Base-by-base conservation (phyloP, 2,888 invertebrate genomes). In the Mamestra brassicae region DNA sequence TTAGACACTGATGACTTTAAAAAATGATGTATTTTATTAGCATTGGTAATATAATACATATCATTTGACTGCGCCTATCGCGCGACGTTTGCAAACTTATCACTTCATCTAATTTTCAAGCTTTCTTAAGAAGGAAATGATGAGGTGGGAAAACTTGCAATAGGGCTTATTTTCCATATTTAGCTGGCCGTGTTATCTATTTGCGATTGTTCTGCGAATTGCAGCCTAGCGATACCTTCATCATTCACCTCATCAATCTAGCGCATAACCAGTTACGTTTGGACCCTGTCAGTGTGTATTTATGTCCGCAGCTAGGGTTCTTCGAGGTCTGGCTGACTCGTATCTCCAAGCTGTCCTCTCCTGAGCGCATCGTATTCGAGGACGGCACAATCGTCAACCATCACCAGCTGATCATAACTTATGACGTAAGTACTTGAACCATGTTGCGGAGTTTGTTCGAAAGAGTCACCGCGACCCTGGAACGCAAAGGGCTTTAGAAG, bases 261-360 rank as follows among this genome's bases (percentile, higher is more conserved):
- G 57, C 52, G 78, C 45, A 5, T 54, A n/a, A 69, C 45, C 34
- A 66, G 55, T 78, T 8, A 67, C 38, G 13, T 71, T 77, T 75
- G 75, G 74, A 76, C 62, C 79, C 83, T 90, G 89, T 85, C 85
- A 90, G 83, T 88, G 83, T 87, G 64, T 47, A 69, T 89, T 76
- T 75, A 60, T 90, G 84, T 92, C 88, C 88, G 54, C 94, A 97
- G 96, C 90, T 94, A 92, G 99, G 99, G 80, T 99, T 99, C 97
- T 99, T 99, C 94, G 99, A 99, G 96, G 98, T 99, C 81, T 99
- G 99, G 99, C 97, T 99, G 85, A 98, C 98, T 65, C 98, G 99
- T 90, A 98, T 98, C 82, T 97, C 98, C 13, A 97, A 98, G 83
- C 97, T 99, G 95, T 98, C 98, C 60, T 97, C 97, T 57, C 97